phyloP scores from a whole-genome alignment of 2,797 vertebrate genomes.

The Anas flavirostris region DNA sequence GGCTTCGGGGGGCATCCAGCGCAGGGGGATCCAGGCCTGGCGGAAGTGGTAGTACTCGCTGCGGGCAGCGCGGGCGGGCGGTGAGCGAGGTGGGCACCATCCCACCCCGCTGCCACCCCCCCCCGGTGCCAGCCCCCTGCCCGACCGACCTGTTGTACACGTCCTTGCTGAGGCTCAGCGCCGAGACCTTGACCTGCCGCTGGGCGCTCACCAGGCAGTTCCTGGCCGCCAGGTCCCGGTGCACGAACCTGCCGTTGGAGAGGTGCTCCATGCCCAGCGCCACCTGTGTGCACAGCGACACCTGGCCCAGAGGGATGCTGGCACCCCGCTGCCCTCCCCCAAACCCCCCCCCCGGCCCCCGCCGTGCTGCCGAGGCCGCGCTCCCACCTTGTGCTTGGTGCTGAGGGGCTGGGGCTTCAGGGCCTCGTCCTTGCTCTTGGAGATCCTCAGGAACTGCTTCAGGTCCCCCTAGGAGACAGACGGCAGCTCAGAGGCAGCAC shows the following conservation, averaged over 20 bases:
- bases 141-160: conserved; percentile 92
- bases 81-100: not conserved
- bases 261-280: conserved; percentile 97
- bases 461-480: conserved; percentile 88
- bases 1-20: conserved; percentile 94
- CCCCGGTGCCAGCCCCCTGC: not conserved
- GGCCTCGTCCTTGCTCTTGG: conserved; percentile 95
- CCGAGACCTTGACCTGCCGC: conserved; percentile 91
- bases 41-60: conserved; percentile 97
- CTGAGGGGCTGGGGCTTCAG: conserved; percentile 91
- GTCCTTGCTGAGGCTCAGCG: conserved; percentile 95
- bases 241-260: conserved; percentile 93
- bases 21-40: conserved; percentile 94
- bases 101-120: not conserved
- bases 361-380: not conserved
- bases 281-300: conserved; percentile 94
- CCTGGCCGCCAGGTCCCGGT: conserved; percentile 94
- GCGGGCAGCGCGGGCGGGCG: not conserved
- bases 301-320: conserved; percentile 75
- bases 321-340: not conserved
- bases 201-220: conserved; percentile 95
- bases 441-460: conserved; percentile 97
- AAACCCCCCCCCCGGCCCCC: not conserved
- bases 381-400: conserved; percentile 93
- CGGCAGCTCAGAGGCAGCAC: not conserved